These are phyloP conservation scores for Cottoperca gobio DNA, from an alignment of 2,797 vertebrate species.

Conservation along the genomic window DNA sequence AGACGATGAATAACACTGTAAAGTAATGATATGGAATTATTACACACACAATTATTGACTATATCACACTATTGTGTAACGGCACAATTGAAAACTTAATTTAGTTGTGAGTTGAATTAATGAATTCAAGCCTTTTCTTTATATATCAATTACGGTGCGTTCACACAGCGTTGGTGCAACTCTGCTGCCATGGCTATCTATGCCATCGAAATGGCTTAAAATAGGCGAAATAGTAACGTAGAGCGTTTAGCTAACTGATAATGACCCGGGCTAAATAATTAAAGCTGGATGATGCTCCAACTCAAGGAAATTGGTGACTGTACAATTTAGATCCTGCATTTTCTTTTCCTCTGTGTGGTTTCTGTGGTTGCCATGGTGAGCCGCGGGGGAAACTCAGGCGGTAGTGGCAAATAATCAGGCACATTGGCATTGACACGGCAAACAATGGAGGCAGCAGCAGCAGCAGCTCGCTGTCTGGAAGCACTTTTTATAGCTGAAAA, in stretches of 20 bases:
- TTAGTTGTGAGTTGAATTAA: neutral
- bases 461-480: neutral
- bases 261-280: neutral
- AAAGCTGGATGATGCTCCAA: neutral
- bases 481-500: neutral
- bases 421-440: neutral
- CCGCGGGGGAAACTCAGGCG: neutral
- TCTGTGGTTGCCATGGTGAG: constrained; percentile 17
- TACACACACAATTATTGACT: neutral
- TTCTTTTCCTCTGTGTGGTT: neutral
- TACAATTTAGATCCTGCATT: neutral
- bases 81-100: constrained; percentile 5
- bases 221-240: neutral
- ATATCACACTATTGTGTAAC: neutral
- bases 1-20: neutral
- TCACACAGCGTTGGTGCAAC: neutral
- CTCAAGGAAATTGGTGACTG: neutral
- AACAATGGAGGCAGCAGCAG: constrained; percentile 2
- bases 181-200: constrained; percentile 8
- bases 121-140: constrained; percentile 6
- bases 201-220: neutral
- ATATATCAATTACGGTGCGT: constrained; percentile 5
- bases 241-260: neutral
- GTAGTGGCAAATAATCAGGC: neutral
- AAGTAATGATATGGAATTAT: constrained; percentile 15